Conservation (phyloP, 2,113 vertebrate genomes). For the Perognathus longimembris region DNA sequence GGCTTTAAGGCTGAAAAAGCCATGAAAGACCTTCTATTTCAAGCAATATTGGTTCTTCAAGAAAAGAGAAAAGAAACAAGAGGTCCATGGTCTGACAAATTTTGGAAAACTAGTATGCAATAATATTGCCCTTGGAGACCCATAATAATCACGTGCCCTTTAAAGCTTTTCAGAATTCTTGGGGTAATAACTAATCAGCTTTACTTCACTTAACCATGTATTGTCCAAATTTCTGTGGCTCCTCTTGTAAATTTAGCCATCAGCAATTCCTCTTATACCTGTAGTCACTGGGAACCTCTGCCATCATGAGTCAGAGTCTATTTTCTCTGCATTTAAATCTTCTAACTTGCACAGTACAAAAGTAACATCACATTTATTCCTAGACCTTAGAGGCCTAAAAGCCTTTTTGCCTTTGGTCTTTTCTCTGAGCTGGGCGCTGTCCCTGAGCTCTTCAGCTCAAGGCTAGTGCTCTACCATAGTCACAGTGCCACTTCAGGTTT, state of each 20-base stretch:
- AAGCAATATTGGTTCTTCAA: slow-evolving; percentile 18
- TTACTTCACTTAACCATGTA: neutral
- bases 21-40: slow-evolving; percentile 24
- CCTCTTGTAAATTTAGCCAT: neutral
- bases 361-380: neutral
- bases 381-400: neutral
- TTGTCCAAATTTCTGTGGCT: neutral
- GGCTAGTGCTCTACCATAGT: too few species aligned
- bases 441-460: too few species aligned
- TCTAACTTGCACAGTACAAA: neutral
- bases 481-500: too few species aligned
- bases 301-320: neutral
- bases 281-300: neutral
- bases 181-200: neutral
- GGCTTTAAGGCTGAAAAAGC: slow-evolving; percentile 2
- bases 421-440: too few species aligned
- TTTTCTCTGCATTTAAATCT: neutral
- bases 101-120: neutral
- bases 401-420: neutral
- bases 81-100: neutral
- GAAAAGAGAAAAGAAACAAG: neutral
- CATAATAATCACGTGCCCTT: neutral
- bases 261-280: neutral
- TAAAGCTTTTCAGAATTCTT: slow-evolving; percentile 18
- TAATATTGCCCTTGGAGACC: neutral